phyloP scores from a whole-genome alignment of 2,113 vertebrate species.

The Colaptes auratus region DNA sequence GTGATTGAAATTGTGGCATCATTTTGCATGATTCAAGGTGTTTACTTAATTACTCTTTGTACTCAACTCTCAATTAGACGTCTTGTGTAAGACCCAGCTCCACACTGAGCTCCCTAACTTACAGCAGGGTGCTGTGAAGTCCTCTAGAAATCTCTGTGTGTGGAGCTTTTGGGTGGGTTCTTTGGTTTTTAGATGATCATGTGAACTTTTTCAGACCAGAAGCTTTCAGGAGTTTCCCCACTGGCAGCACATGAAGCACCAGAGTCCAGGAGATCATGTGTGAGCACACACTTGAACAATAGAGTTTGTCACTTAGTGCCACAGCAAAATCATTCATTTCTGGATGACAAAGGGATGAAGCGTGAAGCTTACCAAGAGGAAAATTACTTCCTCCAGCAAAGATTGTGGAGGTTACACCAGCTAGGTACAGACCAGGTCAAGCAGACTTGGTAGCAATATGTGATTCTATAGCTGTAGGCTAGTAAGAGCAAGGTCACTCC shows the following conservation, averaged over 20 bases:
- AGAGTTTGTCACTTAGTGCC: not conserved
- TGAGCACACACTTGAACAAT: not conserved
- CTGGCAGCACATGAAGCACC: rapidly evolving
- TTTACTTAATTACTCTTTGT: constrained; percentile 49
- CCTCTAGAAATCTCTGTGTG: not conserved
- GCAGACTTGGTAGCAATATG: not conserved
- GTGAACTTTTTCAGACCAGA: not conserved
- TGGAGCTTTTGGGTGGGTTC: not conserved
- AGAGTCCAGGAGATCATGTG: not conserved
- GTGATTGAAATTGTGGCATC: constrained; percentile 32
- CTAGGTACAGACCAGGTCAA: not conserved
- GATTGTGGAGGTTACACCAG: not conserved
- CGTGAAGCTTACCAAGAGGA: not conserved
- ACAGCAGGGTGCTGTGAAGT: not conserved
- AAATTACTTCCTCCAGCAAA: constrained; percentile 1
- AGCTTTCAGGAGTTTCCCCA: not conserved
- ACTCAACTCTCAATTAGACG: not conserved
- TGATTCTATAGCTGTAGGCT: not conserved
- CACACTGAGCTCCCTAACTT: not conserved
- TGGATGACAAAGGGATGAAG: constrained; percentile 7
- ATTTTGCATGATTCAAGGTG: constrained; percentile 17
- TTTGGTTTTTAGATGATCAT: not conserved
- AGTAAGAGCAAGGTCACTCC: not conserved
- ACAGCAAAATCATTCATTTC: not conserved
- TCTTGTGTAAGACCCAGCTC: not conserved